A percentile compares a stretch with the other conserved stretches of the same genome.
Evolutionary conservation across 1,140 invertebrate species (phyloP).

Genomic region (Hylyphantes graminicola): DNA sequence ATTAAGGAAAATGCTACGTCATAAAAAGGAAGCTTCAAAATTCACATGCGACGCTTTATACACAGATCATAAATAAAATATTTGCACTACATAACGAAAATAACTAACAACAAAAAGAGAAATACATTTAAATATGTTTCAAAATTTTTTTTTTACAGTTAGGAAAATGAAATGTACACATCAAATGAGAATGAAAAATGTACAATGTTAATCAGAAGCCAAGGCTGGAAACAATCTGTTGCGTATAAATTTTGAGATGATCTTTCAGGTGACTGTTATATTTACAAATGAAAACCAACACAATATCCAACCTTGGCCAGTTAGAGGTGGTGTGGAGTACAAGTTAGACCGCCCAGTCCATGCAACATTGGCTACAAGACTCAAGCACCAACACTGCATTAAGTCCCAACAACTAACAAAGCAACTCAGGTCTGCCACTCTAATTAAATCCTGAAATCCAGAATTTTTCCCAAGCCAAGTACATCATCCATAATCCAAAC

Average conservation of each 20-base stretch:
- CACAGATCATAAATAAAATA: conserved; percentile 26
- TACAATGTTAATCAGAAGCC: conserved; percentile 56
- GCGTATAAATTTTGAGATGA: conserved; percentile 32
- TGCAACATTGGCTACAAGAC: conserved; percentile 2
- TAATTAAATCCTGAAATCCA: too few relatives aligned
- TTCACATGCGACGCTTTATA: conserved; percentile 13
- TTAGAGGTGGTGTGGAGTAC: conserved; percentile 30
- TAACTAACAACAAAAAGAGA: conserved; percentile 24
- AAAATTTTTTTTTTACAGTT: conserved; percentile 47
- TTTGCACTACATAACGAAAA: conserved; percentile 44
- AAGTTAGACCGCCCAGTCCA: conserved; percentile 37
- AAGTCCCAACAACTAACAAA: too few relatives aligned
- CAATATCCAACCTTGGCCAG: conserved; percentile 22
- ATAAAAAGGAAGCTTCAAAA: too few relatives aligned
- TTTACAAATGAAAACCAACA: conserved; percentile 54
- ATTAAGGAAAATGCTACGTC: too few relatives aligned
- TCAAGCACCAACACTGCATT: conserved; percentile 27
- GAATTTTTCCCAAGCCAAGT: too few relatives aligned
- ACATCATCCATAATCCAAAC: too few relatives aligned
- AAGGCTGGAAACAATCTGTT: conserved; percentile 21
- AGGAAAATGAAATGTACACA: conserved; percentile 50
- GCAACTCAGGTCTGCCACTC: too few relatives aligned
- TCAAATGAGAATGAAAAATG: conserved; percentile 45
- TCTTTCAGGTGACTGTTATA: conserved; percentile 23
- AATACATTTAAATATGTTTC: conserved; percentile 38